Base-by-base conservation (phyloP, 2,888 invertebrate species). In the Unio pictorum region DNA sequence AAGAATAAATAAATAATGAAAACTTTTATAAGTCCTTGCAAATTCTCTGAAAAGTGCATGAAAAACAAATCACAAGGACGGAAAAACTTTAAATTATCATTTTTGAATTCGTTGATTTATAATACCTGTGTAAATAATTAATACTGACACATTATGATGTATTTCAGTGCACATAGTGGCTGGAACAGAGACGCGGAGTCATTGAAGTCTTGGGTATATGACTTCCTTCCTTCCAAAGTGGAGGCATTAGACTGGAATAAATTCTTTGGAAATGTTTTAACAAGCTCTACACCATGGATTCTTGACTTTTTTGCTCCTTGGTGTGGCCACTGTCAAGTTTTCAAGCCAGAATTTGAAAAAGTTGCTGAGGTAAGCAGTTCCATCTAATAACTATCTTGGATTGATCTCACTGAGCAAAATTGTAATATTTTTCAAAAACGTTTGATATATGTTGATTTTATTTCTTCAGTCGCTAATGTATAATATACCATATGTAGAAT, bases 261-360 rank as follows among this genome's bases (percentile, higher is more conserved):
- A 8, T 91, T 91, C 68, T 91, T 92, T 67, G 67, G 84, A 7
- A 83, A 91, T 67, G 91, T 94, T 20, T 83, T 93, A 23, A 86
- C 89, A 1, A 91, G 92, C 68, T 83, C 87, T 54, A 90, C 91
- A 86, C 91, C 92, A 0, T 92, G 92, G 93, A 69, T 90, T 23
- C 73, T 90, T 45, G 89, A 90, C 69, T 90, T 88, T 78, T 90
- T 84, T 75, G 86, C 89, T 7, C 89, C 89, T 3, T 90, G 90
- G 90, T 92, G 91, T 80, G 91, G 91, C 0, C 91, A 90, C 80
- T 94, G 94, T 83, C 91, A 92, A 75, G 91, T 91, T 74, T 93
- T 94, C 87, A 93, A 93, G 73, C 94, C 94, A 3, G 93, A 93
- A 76, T 94, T 93, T 89, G 92, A 93, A 78, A 90, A 91, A 78